phyloP scores from a whole-genome alignment of 2,888 invertebrate genomes.

The Rhagophthalmus giganteus region DNA sequence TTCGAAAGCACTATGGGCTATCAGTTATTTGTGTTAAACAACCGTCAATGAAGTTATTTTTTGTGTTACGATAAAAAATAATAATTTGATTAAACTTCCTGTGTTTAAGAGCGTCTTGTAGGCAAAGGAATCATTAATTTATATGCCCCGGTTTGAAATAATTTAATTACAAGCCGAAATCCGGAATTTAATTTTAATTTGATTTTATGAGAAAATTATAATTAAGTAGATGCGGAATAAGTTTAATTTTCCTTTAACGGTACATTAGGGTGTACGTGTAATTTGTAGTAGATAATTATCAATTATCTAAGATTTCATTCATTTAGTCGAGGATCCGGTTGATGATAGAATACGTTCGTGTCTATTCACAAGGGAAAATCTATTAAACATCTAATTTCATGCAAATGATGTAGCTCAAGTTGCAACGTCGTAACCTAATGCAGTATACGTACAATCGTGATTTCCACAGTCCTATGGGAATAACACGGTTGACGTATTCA shows the following conservation, averaged over 20 bases:
- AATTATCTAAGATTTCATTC: background rate
- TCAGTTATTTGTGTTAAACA: no score
- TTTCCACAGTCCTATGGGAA: background rate
- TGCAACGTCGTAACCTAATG: constrained; percentile 6
- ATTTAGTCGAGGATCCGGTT: background rate
- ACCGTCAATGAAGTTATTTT: no score
- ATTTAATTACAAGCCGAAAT: no score
- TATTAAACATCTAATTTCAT: constrained; percentile 23
- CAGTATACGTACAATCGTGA: constrained; percentile 7
- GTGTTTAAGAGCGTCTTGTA: no score
- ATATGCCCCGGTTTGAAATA: no score
- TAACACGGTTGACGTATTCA: no score
- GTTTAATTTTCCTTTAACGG: background rate
- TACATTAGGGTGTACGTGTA: background rate
- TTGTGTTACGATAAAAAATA: no score
- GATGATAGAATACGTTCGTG: background rate
- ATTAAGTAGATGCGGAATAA: background rate
- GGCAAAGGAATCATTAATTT: no score
- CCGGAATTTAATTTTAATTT: no score
- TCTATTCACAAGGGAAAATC: constrained; percentile 17
- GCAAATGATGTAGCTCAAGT: constrained; percentile 13
- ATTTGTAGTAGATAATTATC: background rate
- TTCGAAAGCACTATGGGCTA: no score
- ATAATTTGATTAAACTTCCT: no score
- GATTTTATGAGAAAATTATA: no score